Conservation (phyloP, 2,113 vertebrate genomes). For the Mastomys natalensis region DNA sequence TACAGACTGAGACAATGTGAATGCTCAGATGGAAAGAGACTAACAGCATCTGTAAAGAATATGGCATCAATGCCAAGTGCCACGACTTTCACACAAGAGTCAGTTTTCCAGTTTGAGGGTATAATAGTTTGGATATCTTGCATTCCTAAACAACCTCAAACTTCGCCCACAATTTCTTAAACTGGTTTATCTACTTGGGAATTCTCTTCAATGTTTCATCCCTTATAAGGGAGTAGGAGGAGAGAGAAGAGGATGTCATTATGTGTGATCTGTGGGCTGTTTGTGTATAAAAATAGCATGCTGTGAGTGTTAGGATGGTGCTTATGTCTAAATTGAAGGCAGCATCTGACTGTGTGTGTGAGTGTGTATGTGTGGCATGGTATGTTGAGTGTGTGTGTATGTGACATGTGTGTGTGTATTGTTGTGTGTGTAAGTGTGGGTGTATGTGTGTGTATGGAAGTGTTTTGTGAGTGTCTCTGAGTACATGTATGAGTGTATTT, state of each 20-base stretch:
- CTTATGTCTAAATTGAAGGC: slow-evolving; percentile 25
- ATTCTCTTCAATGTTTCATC: slow-evolving; percentile 46
- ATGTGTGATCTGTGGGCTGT: slow-evolving; percentile 62
- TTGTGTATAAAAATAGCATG: slow-evolving; percentile 47
- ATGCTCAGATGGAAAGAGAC: background rate
- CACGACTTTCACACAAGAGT: background rate
- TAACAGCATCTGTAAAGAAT: too few relatives aligned
- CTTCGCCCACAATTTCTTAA: slow-evolving; percentile 68
- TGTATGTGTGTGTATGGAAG: background rate
- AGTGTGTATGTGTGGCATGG: background rate
- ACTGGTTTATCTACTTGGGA: slow-evolving; percentile 56
- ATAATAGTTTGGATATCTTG: slow-evolving; percentile 29
- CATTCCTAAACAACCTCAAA: slow-evolving; percentile 29
- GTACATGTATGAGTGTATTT: background rate
- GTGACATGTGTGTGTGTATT: background rate
- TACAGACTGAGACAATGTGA: background rate
- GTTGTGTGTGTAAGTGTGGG: background rate
- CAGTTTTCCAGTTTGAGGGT: background rate
- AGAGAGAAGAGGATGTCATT: slow-evolving; percentile 38
- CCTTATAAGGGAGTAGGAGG: slow-evolving; percentile 56
- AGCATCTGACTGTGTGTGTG: background rate
- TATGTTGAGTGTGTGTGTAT: background rate
- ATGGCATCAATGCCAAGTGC: background rate
- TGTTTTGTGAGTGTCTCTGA: background rate
- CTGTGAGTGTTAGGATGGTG: background rate